Conservation (phyloP, 1,140 invertebrate species). For the Palaemon carinicauda region DNA sequence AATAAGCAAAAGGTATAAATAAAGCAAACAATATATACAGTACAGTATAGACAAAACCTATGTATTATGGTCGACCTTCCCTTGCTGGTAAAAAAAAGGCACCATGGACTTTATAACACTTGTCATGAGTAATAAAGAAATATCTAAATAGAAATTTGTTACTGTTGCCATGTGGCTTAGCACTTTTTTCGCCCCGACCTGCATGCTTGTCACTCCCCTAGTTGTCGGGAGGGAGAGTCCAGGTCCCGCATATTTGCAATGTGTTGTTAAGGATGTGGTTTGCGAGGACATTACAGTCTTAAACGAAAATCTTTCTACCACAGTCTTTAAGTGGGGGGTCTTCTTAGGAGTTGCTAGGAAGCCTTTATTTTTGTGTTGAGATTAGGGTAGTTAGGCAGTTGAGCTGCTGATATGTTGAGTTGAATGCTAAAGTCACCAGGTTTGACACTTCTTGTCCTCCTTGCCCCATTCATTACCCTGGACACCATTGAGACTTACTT, state of each 20-base stretch:
- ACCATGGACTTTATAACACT: conserved; percentile 39
- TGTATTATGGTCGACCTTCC: conserved; percentile 24
- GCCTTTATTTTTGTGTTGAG: too few relatives aligned
- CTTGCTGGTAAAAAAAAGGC: conserved; percentile 42
- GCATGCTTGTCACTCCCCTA: conserved; percentile 41
- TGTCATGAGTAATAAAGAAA: conserved; percentile 4
- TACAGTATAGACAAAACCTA: background rate
- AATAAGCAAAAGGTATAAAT: conserved; percentile 7
- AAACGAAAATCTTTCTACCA: background rate
- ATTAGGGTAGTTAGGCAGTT: too few relatives aligned
- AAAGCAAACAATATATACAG: background rate
- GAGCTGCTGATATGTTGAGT: background rate
- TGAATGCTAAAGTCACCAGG: background rate
- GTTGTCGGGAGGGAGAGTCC: conserved; percentile 37
- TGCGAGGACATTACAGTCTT: background rate
- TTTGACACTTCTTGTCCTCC: conserved; percentile 3
- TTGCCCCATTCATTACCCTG: conserved; percentile 5
- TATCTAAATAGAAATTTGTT: conserved; percentile 24
- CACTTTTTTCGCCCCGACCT: conserved; percentile 52
- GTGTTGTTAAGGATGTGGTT: conserved; percentile 29
- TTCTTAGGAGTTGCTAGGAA: too few relatives aligned
- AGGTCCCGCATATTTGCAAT: conserved; percentile 32
- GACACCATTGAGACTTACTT: conserved; percentile 7
- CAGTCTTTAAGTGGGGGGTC: background rate
- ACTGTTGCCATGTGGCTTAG: conserved; percentile 47